phyloP scores from a whole-genome alignment of 2,797 vertebrate species.

The Ceyx erithaca region DNA sequence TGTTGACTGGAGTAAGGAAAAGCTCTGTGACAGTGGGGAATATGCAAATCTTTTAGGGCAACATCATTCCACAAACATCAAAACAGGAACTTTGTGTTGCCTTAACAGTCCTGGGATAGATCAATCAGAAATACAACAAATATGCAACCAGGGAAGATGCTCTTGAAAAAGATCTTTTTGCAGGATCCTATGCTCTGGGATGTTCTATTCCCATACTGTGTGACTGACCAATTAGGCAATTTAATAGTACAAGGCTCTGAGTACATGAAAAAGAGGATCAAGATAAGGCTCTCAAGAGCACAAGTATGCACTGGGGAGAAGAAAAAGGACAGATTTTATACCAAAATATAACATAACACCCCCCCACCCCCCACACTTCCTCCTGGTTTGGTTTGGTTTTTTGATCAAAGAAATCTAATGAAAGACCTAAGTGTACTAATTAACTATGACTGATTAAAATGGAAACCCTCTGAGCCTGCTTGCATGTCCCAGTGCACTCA shows the following conservation, averaged over 20 bases:
- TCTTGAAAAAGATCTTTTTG: neutral
- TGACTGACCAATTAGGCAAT: neutral
- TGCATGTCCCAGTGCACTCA: neutral
- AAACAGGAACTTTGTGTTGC: neutral
- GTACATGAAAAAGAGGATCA: neutral
- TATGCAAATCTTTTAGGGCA: neutral
- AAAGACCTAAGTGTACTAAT: neutral
- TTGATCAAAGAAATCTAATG: neutral
- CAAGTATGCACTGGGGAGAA: neutral
- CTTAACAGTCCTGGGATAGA: neutral
- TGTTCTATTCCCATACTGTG: neutral
- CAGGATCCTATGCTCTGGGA: neutral
- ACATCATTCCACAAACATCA: neutral
- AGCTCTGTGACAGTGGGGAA: neutral
- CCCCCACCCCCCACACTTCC: neutral
- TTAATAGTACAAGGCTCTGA: neutral
- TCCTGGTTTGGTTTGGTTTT: neutral
- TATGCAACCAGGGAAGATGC: neutral
- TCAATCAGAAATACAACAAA: neutral
- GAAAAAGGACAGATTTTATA: neutral
- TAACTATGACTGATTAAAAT: neutral
- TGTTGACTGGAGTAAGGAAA: neutral
- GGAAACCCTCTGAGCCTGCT: neutral
- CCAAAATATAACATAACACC: neutral
- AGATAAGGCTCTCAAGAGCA: neutral